Evolutionary conservation across 2,113 vertebrate species (phyloP).

Genomic region (Bucco capensis): DNA sequence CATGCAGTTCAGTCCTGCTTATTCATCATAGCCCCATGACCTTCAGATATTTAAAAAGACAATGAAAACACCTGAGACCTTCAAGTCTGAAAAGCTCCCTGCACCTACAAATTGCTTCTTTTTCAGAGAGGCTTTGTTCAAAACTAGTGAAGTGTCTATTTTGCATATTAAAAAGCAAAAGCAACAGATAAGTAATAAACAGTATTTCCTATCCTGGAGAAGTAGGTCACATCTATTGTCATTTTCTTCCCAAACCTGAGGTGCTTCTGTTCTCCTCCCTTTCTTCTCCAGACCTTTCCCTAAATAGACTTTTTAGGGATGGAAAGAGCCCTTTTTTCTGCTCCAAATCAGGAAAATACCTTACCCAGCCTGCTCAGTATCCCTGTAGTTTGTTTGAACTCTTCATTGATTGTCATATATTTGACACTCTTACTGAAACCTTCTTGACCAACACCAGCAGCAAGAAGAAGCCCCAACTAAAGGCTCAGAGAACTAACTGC

Average conservation of each 20-base stretch:
- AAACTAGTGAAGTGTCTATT: not conserved
- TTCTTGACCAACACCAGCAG: not conserved
- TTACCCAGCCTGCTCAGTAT: not conserved
- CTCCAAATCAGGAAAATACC: not conserved
- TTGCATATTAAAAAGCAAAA: not conserved
- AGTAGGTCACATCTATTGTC: not conserved
- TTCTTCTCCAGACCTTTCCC: not conserved
- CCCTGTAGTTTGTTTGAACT: not conserved
- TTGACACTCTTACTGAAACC: not conserved
- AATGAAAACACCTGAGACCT: conserved; percentile 16
- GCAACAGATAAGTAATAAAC: not conserved
- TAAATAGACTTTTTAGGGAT: not conserved
- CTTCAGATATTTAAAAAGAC: not conserved
- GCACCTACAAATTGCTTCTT: not conserved
- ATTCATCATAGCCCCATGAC: not conserved
- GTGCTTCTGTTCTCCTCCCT: not conserved
- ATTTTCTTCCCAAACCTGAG: not conserved
- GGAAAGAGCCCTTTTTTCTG: not conserved
- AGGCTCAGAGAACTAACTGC: not conserved
- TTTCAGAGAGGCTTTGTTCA: not conserved
- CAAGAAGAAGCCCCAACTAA: not conserved
- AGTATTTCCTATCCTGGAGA: not conserved
- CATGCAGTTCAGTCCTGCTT: not conserved
- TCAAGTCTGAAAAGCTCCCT: not conserved
- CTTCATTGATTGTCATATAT: not conserved